Conservation (phyloP, 2,113 vertebrate species). For the Pterocles gutturalis region DNA sequence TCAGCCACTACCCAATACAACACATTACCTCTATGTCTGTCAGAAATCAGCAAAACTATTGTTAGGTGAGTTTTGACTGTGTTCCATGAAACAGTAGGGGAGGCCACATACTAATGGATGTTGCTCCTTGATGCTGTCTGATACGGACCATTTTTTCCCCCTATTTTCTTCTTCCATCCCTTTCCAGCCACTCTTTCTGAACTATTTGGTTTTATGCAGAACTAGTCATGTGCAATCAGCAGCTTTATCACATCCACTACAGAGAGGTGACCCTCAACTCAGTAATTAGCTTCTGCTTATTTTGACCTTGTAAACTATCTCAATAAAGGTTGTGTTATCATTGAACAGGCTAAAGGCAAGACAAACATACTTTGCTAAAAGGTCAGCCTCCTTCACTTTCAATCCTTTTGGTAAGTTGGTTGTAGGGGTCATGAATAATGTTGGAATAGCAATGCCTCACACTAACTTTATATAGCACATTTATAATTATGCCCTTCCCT, state of each 20-base stretch:
- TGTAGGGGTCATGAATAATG: neutral
- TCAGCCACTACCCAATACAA: neutral
- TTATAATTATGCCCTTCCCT: neutral
- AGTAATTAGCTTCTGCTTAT: neutral
- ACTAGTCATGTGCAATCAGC: neutral
- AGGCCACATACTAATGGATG: fast-evolving
- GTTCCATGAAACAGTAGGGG: neutral
- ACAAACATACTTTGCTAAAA: neutral
- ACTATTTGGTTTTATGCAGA: neutral
- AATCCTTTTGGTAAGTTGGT: neutral
- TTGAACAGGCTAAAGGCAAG: neutral
- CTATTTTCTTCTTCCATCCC: neutral
- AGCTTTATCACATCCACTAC: neutral
- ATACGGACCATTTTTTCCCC: neutral
- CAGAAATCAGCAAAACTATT: neutral
- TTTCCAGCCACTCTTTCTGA: neutral
- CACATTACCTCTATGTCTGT: neutral
- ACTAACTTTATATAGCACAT: neutral
- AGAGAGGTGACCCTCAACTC: neutral
- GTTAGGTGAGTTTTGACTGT: neutral
- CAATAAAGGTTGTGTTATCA: neutral
- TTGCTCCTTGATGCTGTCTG: neutral
- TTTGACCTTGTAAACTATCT: neutral
- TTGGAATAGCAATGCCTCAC: neutral
- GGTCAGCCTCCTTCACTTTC: neutral